Evolutionary conservation across 2,888 invertebrate species (phyloP), one percentile per base, ranked within the genome.

Genomic region (Drosophila ezoana): DNA sequence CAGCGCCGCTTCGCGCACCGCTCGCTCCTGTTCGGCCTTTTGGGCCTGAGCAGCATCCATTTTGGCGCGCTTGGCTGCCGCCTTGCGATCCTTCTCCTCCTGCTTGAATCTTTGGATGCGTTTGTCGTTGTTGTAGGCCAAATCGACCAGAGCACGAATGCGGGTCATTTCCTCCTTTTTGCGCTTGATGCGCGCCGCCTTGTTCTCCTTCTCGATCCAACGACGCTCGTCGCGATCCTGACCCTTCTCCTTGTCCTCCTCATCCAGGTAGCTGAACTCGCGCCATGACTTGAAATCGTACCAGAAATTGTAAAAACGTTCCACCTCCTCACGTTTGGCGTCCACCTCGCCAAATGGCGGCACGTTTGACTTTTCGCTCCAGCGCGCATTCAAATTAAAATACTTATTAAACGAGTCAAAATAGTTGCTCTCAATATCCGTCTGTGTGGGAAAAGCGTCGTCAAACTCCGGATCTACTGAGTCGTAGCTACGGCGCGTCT

Each of bases 181-280:
- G 90, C 97, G 94, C 90, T 98, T 97, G 37, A 97, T 96, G 48
- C 99, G 93, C 8, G 97, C 97, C 1, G 95, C 96, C 93, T 98
- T 98, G 92, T 99, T 99, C 92, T 98, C 97, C 92, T 98, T 99
- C 90, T 99, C 99, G 90, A 99, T 99, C 97, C 98, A 99, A 72
- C 98, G 95, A 47, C 99, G 94, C 93, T 99, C 99, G 86, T 99
- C 99, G 2, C 99, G 95, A 92, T 97, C 98, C 91, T 98, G 97
- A 1, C 99, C 99, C 89, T 97, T 97, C 90, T 99, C 98, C 91
- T 99, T 99, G 90, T 99, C 99, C 91, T 99, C 99, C 93, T 99
- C 99, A 91, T 99, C 99, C 79, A 98, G 93, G 91, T 99, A 99
- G 2, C 99, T 99, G 93, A 97, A 99, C 91, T 99, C 99, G 71